Evolutionary conservation across 1,140 invertebrate genomes (phyloP).

Genomic region (Lysiphlebus fabarum): DNA sequence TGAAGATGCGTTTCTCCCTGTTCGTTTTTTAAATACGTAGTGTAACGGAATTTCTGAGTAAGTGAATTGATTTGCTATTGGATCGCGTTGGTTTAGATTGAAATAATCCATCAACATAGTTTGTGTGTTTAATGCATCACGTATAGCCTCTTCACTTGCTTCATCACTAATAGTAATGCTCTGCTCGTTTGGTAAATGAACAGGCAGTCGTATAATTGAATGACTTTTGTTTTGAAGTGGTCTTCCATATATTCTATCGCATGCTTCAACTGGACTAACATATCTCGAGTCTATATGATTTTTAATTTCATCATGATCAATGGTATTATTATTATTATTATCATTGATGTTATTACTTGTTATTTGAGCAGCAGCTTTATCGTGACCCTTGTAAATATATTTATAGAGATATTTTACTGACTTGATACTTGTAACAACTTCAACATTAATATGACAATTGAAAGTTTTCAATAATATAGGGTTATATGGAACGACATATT

Average conservation of each 20-base stretch:
- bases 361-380: conserved; percentile 4
- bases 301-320: conserved; percentile 13
- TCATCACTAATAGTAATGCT: too few species aligned
- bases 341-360: not conserved
- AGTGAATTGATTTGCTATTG: too few species aligned
- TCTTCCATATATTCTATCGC: not conserved
- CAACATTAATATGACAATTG: conserved; percentile 22
- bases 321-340: conserved; percentile 1
- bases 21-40: too few species aligned
- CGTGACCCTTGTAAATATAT: conserved; percentile 17
- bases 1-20: too few species aligned
- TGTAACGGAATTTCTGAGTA: too few species aligned
- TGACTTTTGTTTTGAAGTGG: too few species aligned
- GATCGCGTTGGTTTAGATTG: too few species aligned
- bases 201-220: too few species aligned
- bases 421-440: conserved; percentile 17
- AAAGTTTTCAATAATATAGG: conserved; percentile 17
- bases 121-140: too few species aligned
- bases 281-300: conserved; percentile 4
- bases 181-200: too few species aligned
- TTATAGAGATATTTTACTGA: conserved; percentile 17
- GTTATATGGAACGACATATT: conserved; percentile 17
- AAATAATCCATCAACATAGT: too few species aligned
- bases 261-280: conserved; percentile 1
- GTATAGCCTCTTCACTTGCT: too few species aligned